Conservation (phyloP, 2,113 vertebrate species). For the Sporophila hypoxantha region DNA sequence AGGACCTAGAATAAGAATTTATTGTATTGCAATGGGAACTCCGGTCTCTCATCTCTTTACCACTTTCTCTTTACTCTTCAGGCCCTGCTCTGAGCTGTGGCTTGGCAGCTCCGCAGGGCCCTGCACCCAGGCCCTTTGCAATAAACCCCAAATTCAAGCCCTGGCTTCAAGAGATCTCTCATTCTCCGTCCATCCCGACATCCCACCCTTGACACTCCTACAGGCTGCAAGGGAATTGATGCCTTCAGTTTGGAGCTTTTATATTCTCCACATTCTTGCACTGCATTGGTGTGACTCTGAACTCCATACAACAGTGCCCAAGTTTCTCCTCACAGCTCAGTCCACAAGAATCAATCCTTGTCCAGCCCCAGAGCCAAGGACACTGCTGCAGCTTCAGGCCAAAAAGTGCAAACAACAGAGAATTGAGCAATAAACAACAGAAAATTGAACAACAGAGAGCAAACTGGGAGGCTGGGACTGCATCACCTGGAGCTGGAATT, state of each 20-base stretch:
- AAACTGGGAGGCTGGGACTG: background rate
- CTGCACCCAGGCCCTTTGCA: too few species aligned
- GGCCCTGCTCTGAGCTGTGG: too few species aligned
- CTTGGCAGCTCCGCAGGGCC: too few species aligned
- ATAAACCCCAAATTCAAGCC: too few species aligned
- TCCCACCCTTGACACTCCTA: too few species aligned
- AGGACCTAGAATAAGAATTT: too few species aligned
- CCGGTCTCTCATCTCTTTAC: too few species aligned
- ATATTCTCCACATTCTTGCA: accelerated
- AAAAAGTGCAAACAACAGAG: background rate
- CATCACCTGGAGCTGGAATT: background rate
- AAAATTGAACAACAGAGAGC: background rate
- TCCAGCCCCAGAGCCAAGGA: background rate
- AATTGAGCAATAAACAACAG: background rate
- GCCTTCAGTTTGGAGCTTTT: accelerated
- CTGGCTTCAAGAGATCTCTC: too few species aligned
- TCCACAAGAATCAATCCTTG: background rate
- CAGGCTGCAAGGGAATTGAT: conserved; percentile 33
- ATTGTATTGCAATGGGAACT: too few species aligned
- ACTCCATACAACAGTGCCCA: accelerated
- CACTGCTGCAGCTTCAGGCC: background rate
- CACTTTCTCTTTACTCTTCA: too few species aligned
- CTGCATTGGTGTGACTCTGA: accelerated
- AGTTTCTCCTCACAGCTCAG: background rate
- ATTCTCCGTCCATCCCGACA: too few species aligned